Conservation (phyloP, 2,888 invertebrate genomes). For the Drosophila eohydei region DNA sequence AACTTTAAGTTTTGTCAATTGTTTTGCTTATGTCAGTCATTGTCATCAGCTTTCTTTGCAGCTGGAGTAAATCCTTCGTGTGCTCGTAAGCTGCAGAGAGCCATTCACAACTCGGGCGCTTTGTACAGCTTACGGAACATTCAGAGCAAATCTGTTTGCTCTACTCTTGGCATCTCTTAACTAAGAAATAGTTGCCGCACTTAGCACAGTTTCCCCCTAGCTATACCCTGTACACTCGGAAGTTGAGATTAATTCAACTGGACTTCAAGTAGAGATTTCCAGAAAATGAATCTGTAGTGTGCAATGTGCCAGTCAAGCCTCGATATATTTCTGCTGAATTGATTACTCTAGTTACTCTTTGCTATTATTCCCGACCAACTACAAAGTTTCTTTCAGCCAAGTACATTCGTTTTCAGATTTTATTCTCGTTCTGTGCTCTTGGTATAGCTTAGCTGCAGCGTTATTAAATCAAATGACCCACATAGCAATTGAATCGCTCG, state of each 20-base stretch:
- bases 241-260: background rate
- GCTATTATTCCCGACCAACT: background rate
- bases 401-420: background rate
- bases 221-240: conserved; percentile 7
- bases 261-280: background rate
- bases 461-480: conserved; percentile 73
- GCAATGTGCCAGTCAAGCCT: background rate
- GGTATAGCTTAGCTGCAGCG: conserved; percentile 40
- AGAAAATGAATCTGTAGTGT: background rate
- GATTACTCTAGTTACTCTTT: background rate
- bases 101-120: conserved; percentile 49
- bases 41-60: conserved; percentile 48
- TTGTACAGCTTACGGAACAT: conserved; percentile 65
- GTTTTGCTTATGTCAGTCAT: conserved; percentile 28
- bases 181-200: conserved; percentile 11
- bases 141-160: conserved; percentile 48
- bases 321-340: background rate
- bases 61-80: conserved; percentile 41
- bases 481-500: conserved; percentile 69
- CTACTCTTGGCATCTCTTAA: conserved; percentile 3
- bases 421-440: conserved; percentile 4
- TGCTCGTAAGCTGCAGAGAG: conserved; percentile 45
- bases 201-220: background rate
- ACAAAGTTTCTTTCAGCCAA: background rate
- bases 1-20: conserved; percentile 22